These are phyloP conservation scores for Oxygymnocypris stewartii DNA, from an alignment of 2,113 vertebrate genomes.

Conservation along the genomic window DNA sequence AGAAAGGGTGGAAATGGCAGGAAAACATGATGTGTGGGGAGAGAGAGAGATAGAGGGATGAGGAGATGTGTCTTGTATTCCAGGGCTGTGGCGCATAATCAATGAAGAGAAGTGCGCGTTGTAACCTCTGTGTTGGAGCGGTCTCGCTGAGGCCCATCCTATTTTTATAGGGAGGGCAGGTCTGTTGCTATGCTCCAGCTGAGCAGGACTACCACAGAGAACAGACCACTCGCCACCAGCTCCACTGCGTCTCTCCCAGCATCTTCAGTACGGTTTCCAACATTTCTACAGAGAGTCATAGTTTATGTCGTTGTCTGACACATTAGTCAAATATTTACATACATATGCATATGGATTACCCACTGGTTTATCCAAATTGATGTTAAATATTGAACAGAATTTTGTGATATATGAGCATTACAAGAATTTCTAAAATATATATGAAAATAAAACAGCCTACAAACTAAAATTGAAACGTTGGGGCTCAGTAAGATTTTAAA, in stretches of 20 bases:
- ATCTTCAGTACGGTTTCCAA: background rate
- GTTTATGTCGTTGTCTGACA: background rate
- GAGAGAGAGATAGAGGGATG: slow-evolving; percentile 55
- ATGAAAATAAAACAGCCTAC: background rate
- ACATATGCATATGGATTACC: background rate
- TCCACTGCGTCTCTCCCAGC: slow-evolving; percentile 23
- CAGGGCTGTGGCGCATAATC: slow-evolving; percentile 74
- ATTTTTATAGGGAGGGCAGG: slow-evolving; percentile 77
- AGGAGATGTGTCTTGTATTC: slow-evolving; percentile 71
- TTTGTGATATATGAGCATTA: background rate
- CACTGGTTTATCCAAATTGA: background rate
- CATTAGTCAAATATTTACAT: background rate
- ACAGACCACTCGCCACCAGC: slow-evolving; percentile 49
- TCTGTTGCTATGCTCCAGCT: slow-evolving; percentile 78
- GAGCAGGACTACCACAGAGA: slow-evolving; percentile 67
- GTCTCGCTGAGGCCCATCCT: slow-evolving; percentile 73
- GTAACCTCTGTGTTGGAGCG: slow-evolving; percentile 67
- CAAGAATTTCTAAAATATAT: too few species aligned
- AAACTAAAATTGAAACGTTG: background rate
- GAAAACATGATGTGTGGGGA: slow-evolving; percentile 47
- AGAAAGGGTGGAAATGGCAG: slow-evolving; percentile 54
- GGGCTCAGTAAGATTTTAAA: background rate
- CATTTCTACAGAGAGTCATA: background rate
- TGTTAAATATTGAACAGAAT: background rate
- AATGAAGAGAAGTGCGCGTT: slow-evolving; percentile 74